Evolutionary conservation across 2,797 vertebrate species (phyloP), one percentile per base, ranked within the genome.

Genomic region (Apodemus agrarius): DNA sequence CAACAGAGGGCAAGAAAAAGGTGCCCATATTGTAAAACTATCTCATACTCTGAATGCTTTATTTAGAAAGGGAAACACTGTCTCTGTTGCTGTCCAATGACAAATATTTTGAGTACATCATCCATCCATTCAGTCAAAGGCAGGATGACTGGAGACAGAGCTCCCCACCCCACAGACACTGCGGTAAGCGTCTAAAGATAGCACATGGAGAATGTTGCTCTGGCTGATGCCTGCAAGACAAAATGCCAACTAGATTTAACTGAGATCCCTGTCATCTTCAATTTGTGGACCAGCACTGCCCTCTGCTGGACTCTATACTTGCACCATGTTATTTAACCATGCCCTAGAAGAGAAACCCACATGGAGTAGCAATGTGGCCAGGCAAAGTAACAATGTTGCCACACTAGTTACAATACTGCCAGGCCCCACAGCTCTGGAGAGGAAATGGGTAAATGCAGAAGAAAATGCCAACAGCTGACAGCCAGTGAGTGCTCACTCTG

Each of bases 221-320:
- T 52, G 21, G 24, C 9, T 13, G 31, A 65, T 34, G n/a, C 12
- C n/a, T 40, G 16, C 3, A 6, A n/a, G 49, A 49, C 2, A n/a
- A 63, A 63, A 34, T 31, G n/a, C 29, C 24, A 63, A n/a, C 24
- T 46, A 46, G 40, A 10, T 37, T 0, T 6, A 34, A 17, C 37
- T 17, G 1, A 2, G 3, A 31, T 1, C 37, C 3, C 43, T 13
- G 17, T 1, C 2, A 6, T 37, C 43, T 31, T 37, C 29, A 6
- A 46, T 49, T 65, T 46, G 34, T 63, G 57, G 43, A 17, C 21
- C 31, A 49, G 43, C 88, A 79, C 88, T 90, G 88, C 61, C 88
- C 75, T 43, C 74, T 89, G 13, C 88, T 78, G 74, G 74, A 46
- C 7, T 14, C 34, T 79, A 31, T 29, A 34, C 22, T n/a, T 87